These are phyloP conservation scores for Chrysolina haemoptera DNA, from an alignment of 2,888 invertebrate species.

Conservation along the genomic window DNA sequence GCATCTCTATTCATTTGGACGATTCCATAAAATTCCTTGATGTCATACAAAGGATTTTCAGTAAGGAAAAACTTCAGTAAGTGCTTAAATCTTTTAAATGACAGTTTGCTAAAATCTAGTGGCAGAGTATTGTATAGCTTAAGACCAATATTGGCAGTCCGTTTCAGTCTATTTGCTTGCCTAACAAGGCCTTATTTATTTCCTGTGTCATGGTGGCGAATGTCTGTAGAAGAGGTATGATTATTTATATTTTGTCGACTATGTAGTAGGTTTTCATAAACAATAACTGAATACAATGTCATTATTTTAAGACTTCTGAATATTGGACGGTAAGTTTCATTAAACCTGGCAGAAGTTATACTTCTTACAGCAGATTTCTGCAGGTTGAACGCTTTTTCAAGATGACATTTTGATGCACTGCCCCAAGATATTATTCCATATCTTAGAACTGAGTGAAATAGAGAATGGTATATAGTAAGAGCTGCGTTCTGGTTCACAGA, in stretches of 20 bases:
- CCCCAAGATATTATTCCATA: conserved; percentile 19
- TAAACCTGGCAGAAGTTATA: conserved; percentile 13
- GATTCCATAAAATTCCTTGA: no score
- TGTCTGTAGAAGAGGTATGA: conserved; percentile 12
- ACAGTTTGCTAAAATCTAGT: conserved; percentile 7
- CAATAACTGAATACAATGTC: conserved; percentile 20
- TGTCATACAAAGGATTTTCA: no score
- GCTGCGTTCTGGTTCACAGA: no score
- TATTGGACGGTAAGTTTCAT: conserved; percentile 23
- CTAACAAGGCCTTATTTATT: conserved; percentile 18
- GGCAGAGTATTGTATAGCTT: conserved; percentile 8
- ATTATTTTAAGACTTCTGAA: conserved; percentile 12
- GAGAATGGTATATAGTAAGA: no score
- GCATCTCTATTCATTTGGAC: no score
- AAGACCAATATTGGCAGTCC: conserved; percentile 6
- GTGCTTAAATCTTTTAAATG: conserved; percentile 21
- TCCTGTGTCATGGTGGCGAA: conserved; percentile 9
- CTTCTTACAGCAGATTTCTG: conserved; percentile 21
- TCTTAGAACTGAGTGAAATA: conserved; percentile 6
- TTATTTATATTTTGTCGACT: conserved; percentile 7
- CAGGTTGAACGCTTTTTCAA: conserved; percentile 10
- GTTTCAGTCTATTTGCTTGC: conserved; percentile 20
- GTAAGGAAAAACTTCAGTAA: conserved; percentile 1
- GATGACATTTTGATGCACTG: neutral
- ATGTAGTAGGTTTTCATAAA: neutral